These are phyloP conservation scores for Solenopsis fugax DNA, from an alignment of 1,140 invertebrate species.

Conservation along the genomic window DNA sequence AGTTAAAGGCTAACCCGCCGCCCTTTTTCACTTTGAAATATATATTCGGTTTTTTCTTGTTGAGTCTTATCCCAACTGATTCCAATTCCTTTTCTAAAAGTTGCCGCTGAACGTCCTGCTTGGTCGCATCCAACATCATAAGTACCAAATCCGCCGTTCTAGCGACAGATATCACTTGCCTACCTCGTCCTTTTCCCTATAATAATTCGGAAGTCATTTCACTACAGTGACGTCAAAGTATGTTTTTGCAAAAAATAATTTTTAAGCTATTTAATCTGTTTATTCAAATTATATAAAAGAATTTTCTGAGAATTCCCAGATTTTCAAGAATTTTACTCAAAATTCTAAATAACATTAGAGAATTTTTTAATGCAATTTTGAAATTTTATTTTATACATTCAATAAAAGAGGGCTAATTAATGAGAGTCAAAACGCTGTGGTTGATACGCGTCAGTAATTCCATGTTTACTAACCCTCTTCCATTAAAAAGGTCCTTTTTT, in stretches of 20 bases:
- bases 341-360: no score
- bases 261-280: not conserved
- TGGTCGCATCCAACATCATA: conserved; percentile 99
- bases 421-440: no score
- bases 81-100: conserved; percentile 97
- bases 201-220: conserved; percentile 20
- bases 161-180: conserved; percentile 97
- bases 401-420: no score
- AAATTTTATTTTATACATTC: no score
- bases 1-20: conserved; percentile 99
- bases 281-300: no score
- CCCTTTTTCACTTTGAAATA: conserved; percentile 99
- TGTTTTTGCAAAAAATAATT: not conserved
- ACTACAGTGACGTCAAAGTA: not conserved
- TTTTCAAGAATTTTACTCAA: no score
- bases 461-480: no score
- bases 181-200: conserved; percentile 85
- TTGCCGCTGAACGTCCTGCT: conserved; percentile 97
- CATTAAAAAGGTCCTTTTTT: no score
- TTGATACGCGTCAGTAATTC: no score
- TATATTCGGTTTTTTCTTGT: conserved; percentile 98
- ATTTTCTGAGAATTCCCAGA: no score
- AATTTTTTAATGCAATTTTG: no score
- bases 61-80: conserved; percentile 97
- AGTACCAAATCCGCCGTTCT: conserved; percentile 98